Evolutionary conservation across 2,797 vertebrate species (phyloP), one percentile per base, ranked within the genome.

Genomic region (Enteromius anoplus): DNA sequence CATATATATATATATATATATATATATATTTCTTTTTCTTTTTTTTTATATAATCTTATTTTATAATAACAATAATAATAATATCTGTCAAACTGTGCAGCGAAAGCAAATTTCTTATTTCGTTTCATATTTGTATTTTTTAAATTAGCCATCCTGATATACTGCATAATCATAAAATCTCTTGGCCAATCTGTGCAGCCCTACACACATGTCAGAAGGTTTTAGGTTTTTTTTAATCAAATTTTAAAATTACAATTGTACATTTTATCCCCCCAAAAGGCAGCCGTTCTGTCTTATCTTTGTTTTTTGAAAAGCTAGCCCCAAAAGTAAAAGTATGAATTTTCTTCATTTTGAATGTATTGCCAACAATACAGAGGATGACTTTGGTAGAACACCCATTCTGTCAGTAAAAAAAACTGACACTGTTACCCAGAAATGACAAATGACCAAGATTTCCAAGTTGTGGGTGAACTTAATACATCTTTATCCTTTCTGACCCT

Each of bases 401-500:
- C 42, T 51, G 64, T 37, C 42, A 76, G 51, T 29, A 49, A 71
- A 76, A 84, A 71, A 77, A 85, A 51, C 15, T 11, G 40, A n/a
- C 12, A 14, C 53, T 42, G 58, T 21, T 47, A 53, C 68, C 15
- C 32, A 12, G 53, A 68, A 60, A 77, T 72, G 55, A 84, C 51
- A 85, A 79, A 85, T 66, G 9, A 60, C 80, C 15, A 37, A 82
- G 51, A 84, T 70, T 77, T 70, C 64, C 58, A 19, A 62, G 51
- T 42, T 70, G 49, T 60, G 34, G 37, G 40, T 68, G 68, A 84
- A 60, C 85, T 82, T 70, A 65, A 68, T 69, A 71, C n/a, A 78
- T 85, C 83, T 82, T 82, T 82, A 73, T 65, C 71, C 65, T 75
- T 79, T 42, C 60, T 60, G 62, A 26, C 15, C 23, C 68, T 64